These are phyloP conservation scores for Porites lutea DNA, from an alignment of 64 coral and sea anemone genomes.

Conservation along the genomic window DNA sequence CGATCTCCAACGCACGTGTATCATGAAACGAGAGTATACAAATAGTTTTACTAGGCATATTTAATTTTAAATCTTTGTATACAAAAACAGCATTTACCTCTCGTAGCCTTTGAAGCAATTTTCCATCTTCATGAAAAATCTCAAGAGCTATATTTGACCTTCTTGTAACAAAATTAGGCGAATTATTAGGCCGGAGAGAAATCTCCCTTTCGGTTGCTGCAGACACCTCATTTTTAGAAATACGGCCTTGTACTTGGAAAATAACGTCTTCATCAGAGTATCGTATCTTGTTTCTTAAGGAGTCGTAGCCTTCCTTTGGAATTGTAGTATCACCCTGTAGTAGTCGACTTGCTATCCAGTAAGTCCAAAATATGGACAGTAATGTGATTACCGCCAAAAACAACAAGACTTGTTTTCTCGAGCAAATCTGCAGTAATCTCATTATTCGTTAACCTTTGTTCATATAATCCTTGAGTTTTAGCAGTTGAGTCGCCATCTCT, in stretches of 20 bases:
- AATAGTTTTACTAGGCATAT: not conserved
- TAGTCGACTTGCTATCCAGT: conserved; percentile 13
- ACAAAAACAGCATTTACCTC: not conserved
- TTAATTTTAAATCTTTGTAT: not conserved
- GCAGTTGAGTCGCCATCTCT: not conserved
- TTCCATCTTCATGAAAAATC: not conserved
- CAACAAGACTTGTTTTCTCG: conserved; percentile 13
- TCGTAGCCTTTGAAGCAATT: conserved; percentile 3
- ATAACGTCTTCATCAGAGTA: not conserved
- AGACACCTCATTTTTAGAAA: not conserved
- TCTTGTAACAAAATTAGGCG: not conserved
- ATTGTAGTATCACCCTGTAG: not conserved
- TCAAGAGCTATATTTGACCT: not conserved
- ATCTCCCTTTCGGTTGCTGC: too few relatives aligned
- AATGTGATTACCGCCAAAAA: not conserved
- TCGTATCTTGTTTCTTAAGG: not conserved
- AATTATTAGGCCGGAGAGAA: not conserved
- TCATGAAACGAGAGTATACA: not conserved
- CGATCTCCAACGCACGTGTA: not conserved
- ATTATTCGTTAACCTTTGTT: not conserved
- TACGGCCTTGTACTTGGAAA: not conserved
- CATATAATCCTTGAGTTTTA: not conserved
- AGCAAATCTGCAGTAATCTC: conserved; percentile 11
- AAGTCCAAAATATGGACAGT: conserved; percentile 1
- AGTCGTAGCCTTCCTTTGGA: not conserved